A percentile compares a stretch with the other conserved stretches of the same genome.
phyloP scores from a whole-genome alignment of 2,888 invertebrate species.

The Himalopsyche kuldschensis region DNA sequence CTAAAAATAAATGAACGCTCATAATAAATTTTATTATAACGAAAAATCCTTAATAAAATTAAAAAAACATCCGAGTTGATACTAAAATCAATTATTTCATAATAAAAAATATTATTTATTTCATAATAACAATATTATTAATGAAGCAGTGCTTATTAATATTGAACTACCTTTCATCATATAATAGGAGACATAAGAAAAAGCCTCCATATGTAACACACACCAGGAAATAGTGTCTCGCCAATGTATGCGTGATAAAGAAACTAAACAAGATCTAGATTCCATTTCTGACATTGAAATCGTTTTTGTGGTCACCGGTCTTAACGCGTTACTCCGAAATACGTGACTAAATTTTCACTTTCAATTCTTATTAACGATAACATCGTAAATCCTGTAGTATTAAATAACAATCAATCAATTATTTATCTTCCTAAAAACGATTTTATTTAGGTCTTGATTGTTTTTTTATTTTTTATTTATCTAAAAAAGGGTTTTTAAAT shows the following conservation, averaged over 20 bases:
- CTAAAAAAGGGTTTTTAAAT: too few relatives aligned
- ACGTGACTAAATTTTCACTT: slow-evolving; percentile 5
- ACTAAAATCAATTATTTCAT: too few relatives aligned
- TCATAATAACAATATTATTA: too few relatives aligned
- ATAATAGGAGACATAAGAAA: background rate
- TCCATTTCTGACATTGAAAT: slow-evolving; percentile 29
- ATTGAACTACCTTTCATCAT: background rate
- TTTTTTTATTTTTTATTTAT: too few relatives aligned
- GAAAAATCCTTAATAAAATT: too few relatives aligned
- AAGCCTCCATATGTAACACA: background rate
- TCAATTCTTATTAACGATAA: background rate
- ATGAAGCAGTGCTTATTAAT: background rate
- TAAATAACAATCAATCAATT: background rate
- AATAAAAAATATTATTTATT: too few relatives aligned
- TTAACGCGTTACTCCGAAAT: background rate
- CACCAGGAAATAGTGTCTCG: background rate
- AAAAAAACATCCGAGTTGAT: too few relatives aligned
- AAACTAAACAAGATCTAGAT: slow-evolving; percentile 5
- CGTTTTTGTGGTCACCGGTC: slow-evolving; percentile 22
- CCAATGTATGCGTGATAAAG: background rate
- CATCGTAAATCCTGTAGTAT: background rate
- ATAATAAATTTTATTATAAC: too few relatives aligned
- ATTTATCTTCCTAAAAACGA: too few relatives aligned
- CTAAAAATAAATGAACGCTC: too few relatives aligned
- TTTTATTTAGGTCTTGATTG: too few relatives aligned